Conservation (phyloP, 2,888 invertebrate genomes). For the Caenorhabditis virilis region DNA sequence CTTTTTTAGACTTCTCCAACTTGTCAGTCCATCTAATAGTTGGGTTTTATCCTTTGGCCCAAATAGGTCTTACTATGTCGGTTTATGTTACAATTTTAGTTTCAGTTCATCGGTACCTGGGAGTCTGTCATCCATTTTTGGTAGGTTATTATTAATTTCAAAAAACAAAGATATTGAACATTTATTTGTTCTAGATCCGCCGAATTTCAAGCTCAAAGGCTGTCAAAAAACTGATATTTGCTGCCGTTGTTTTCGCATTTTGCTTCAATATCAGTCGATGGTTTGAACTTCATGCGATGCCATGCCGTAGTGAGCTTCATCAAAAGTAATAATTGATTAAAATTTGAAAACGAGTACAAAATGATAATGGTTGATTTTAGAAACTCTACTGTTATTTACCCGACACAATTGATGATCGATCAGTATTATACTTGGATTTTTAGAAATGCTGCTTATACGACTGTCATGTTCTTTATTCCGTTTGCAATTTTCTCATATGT, state of each 20-base stretch:
- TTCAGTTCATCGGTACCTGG: slow-evolving; percentile 61
- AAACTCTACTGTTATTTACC: slow-evolving; percentile 44
- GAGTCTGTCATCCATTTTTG: slow-evolving; percentile 62
- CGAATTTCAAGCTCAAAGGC: slow-evolving; percentile 48
- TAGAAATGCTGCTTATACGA: slow-evolving; percentile 56
- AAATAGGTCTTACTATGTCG: slow-evolving; percentile 54
- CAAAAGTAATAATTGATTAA: slow-evolving; percentile 8
- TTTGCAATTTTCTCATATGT: slow-evolving; percentile 56
- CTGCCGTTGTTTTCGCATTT: slow-evolving; percentile 42
- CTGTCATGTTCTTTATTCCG: slow-evolving; percentile 62
- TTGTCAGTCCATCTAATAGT: slow-evolving; percentile 38
- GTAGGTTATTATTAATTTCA: slow-evolving; percentile 9
- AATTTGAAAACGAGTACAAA: slow-evolving; percentile 1
- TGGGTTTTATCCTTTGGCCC: slow-evolving; percentile 57
- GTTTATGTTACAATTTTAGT: slow-evolving; percentile 63
- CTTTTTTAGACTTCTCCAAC: background rate
- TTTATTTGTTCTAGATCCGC: slow-evolving; percentile 47
- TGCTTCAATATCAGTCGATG: slow-evolving; percentile 59
- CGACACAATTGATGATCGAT: slow-evolving; percentile 52
- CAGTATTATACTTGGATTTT: slow-evolving; percentile 48
- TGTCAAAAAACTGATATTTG: slow-evolving; percentile 46
- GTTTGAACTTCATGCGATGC: slow-evolving; percentile 52
- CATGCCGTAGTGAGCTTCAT: slow-evolving; percentile 37
- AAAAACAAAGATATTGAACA: slow-evolving; percentile 47
- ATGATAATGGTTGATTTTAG: too few species aligned